phyloP scores from a whole-genome alignment of 2,888 invertebrate species.

The Ennomos erosarius region DNA sequence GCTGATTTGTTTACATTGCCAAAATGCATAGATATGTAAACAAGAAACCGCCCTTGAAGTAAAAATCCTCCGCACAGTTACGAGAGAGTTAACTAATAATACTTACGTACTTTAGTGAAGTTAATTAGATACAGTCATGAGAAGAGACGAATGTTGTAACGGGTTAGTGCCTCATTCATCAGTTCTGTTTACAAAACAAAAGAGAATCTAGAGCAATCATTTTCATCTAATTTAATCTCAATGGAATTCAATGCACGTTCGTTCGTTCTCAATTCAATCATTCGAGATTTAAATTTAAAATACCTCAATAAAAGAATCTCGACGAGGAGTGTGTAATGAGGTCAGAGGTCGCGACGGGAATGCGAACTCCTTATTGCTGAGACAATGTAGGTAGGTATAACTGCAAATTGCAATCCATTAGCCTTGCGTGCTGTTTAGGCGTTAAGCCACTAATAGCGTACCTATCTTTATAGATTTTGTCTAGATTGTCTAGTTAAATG shows the following conservation, averaged over 20 bases:
- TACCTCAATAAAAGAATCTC: constrained; percentile 32
- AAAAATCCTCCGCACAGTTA: constrained; percentile 4
- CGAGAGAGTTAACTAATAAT: background rate
- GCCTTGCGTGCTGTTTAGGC: constrained; percentile 77
- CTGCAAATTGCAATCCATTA: constrained; percentile 72
- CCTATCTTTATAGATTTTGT: constrained; percentile 55
- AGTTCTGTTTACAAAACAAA: constrained; percentile 6
- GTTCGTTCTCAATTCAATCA: constrained; percentile 18
- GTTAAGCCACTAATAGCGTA: constrained; percentile 46
- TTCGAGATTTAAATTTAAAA: constrained; percentile 30
- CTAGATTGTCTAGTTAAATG: constrained; percentile 39
- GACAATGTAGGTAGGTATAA: too few relatives aligned
- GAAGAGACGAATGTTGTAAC: background rate
- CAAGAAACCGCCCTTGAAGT: constrained; percentile 20
- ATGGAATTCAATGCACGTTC: background rate
- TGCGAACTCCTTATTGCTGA: constrained; percentile 73
- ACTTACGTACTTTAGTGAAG: background rate
- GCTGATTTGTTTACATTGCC: constrained; percentile 33
- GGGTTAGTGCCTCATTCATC: background rate
- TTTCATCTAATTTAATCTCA: constrained; percentile 13
- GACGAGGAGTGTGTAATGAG: constrained; percentile 48
- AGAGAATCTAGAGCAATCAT: constrained; percentile 9
- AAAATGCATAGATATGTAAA: constrained; percentile 34
- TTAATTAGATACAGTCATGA: background rate
- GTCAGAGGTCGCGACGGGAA: constrained; percentile 67